A percentile compares a stretch with the other conserved stretches of the same genome.
phyloP scores from a whole-genome alignment of 2,888 invertebrate species.

The Anthophora plumipes region DNA sequence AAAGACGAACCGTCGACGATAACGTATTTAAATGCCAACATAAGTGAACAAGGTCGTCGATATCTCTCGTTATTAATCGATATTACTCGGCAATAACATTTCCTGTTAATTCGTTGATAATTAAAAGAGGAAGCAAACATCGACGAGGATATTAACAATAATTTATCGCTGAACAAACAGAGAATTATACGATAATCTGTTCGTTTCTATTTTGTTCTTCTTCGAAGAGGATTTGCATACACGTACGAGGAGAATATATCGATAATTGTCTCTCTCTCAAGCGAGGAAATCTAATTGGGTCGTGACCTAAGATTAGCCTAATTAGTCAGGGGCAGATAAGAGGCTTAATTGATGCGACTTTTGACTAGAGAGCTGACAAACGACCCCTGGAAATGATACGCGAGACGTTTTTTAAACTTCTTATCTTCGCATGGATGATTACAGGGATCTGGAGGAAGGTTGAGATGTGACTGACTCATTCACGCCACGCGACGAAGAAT shows the following conservation, averaged over 20 bases:
- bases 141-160: too few species aligned
- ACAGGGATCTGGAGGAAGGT: neutral
- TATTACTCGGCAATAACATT: too few species aligned
- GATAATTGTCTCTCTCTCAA: neutral
- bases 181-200: too few species aligned
- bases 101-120: too few species aligned
- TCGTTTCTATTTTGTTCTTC: too few species aligned
- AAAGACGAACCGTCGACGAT: neutral
- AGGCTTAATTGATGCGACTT: neutral
- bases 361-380: neutral
- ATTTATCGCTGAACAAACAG: too few species aligned
- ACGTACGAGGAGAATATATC: neutral
- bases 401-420: neutral
- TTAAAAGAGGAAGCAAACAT: too few species aligned
- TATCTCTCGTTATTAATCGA: too few species aligned
- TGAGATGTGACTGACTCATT: too few species aligned
- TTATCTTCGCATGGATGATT: neutral
- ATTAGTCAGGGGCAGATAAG: conserved; percentile 5
- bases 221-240: too few species aligned
- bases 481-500: too few species aligned
- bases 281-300: neutral
- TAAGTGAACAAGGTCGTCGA: neutral
- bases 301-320: neutral
- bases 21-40: neutral
- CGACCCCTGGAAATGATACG: neutral